Base-by-base conservation (phyloP, 2,888 invertebrate genomes). In the Tetheella fluctuosa region DNA sequence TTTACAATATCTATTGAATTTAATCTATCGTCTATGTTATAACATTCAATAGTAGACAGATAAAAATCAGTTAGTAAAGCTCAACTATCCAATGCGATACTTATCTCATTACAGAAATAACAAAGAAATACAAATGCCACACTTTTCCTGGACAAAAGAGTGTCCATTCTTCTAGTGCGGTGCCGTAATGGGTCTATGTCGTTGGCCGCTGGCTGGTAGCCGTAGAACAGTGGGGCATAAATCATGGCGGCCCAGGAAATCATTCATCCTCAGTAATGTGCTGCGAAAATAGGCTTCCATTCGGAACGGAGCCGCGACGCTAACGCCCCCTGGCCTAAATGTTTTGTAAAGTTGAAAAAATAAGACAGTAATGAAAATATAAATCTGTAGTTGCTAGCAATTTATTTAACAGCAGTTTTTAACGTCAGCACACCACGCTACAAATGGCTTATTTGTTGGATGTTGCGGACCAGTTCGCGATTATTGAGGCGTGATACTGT, bases 201-300 rank as follows among this genome's bases (percentile, higher is more conserved):
- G 78, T 73, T 75, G 70, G 68, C 58, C 59, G 69, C 57, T 72
- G 73, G 77, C 64, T 67, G 65, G 70, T 73, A 73, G 70, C 69
- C 65, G 61, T 79, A 79, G 79, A 80, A 79, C 83, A 82, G 80
- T 80, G 81, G 76, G 73, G 74, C 79, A 90, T 91, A 90, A 92
- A 91, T 92, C 92, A 92, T 87, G 85, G 82, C 82, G 72, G 81
- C 76, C 85, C 90, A 91, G 92, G 92, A 93, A 93, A 92, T 90
- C 91, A 90, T 93, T 89, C 91, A 91, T 91, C 88, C 90, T 90
- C 87, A 67, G 85, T 92, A 92, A 91, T 91, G 90, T 91, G 89
- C 90, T 89, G 92, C 91, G 89, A 91, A 91, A 91, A 92, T 90
- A 89, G 88, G 89, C 91, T 92, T 90, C 90, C 83, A 88, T 81